Evolutionary conservation across 2,888 invertebrate species (phyloP).

Genomic region (Drosophila planitibia): DNA sequence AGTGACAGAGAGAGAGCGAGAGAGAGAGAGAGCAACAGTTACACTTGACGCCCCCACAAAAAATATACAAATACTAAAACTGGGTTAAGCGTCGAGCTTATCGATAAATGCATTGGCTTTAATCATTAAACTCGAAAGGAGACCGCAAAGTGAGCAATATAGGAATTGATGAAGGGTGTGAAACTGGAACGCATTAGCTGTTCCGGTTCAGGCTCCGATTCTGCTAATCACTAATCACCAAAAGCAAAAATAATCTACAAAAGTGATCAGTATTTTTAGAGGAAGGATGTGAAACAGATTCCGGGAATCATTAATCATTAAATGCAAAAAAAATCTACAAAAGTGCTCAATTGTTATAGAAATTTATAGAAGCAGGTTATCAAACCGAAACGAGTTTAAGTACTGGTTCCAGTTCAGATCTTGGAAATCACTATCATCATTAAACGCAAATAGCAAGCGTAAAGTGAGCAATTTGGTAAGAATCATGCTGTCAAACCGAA

Average conservation of each 20-base stretch:
- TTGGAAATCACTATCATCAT: not conserved
- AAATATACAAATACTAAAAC: constrained; percentile 16
- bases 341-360: not conserved
- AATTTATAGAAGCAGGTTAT: not conserved
- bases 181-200: not conserved
- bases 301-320: not conserved
- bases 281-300: not conserved
- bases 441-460: not conserved
- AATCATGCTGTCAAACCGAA: not conserved
- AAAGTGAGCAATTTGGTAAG: not conserved
- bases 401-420: not conserved
- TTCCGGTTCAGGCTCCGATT: not conserved
- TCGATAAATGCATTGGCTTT: constrained; percentile 32
- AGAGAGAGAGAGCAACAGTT: constrained; percentile 20
- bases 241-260: not conserved
- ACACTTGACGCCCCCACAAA: constrained; percentile 65
- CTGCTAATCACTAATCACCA: not conserved
- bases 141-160: constrained; percentile 19
- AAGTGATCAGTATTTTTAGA: not conserved
- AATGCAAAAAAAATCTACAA: not conserved
- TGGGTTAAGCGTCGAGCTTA: constrained; percentile 56
- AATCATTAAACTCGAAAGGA: constrained; percentile 28
- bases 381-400: not conserved
- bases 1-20: not conserved
- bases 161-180: not conserved